phyloP scores from a whole-genome alignment of 2,888 invertebrate genomes.

The Biston stratarius region DNA sequence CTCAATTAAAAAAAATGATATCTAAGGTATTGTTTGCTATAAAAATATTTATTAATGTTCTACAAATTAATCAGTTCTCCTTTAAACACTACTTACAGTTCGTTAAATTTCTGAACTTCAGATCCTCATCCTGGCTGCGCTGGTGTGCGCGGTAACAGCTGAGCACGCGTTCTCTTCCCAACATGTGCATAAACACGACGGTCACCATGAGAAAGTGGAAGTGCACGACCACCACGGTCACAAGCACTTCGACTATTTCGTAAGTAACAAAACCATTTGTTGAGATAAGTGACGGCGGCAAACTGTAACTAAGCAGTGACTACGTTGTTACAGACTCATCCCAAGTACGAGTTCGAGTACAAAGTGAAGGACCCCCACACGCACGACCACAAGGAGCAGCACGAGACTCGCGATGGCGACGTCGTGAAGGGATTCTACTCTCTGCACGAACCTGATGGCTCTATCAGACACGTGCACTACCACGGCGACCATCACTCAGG shows the following conservation, averaged over 20 bases:
- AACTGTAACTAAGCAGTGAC: not conserved
- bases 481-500: slow-evolving; percentile 43
- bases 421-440: slow-evolving; percentile 48
- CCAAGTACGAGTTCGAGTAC: slow-evolving; percentile 62
- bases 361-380: slow-evolving; percentile 74
- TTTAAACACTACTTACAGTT: not conserved
- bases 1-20: slow-evolving; percentile 43
- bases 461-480: slow-evolving; percentile 43
- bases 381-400: slow-evolving; percentile 67
- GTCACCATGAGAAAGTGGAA: slow-evolving; percentile 46
- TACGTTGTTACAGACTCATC: slow-evolving; percentile 39
- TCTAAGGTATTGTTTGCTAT: slow-evolving; percentile 45
- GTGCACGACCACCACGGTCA: slow-evolving; percentile 45
- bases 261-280: slow-evolving; percentile 33
- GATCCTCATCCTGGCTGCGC: slow-evolving; percentile 31
- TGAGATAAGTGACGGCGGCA: not conserved
- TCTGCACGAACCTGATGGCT: slow-evolving; percentile 45
- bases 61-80: too few species aligned
- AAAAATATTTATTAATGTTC: not conserved
- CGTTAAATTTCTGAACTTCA: not conserved
- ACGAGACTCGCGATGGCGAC: slow-evolving; percentile 67
- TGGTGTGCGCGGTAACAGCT: slow-evolving; percentile 41
- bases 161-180: slow-evolving; percentile 55
- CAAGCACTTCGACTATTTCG: slow-evolving; percentile 49
- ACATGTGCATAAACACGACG: slow-evolving; percentile 54